Base-by-base conservation (phyloP, 2,888 invertebrate species). In the Apotomis turbidana region DNA sequence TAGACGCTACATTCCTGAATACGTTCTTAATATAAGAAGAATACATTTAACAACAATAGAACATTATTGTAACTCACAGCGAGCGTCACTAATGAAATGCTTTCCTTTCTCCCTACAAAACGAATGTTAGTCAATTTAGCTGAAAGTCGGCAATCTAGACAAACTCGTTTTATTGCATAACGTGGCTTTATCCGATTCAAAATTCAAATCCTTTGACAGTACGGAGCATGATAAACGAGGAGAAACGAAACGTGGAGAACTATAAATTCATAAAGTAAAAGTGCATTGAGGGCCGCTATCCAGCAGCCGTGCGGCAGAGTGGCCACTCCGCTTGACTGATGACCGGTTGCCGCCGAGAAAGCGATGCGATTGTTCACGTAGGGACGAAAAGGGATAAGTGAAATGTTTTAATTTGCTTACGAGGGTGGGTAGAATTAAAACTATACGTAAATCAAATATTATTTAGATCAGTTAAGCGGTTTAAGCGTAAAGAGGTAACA, bases 191-290 rank as follows among this genome's bases (percentile, higher is more conserved):
- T 68, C 63, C 68, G 49, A 68, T 68, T 64, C 68, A 38, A 71
- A 71, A 74, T 74, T 71, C 75, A 73, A 75, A 76, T 74, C 75
- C 73, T 81, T 82, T 81, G 83, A 82, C 79, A 82, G 74, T 44
- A 68, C 75, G 76, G 63, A 74, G 76, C 77, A 82, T 86, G 87
- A 88, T 84, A 87, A 87, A 90, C 83, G 78, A 75, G 76, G 80
- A 81, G 80, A 82, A 85, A 84, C 78, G 84, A 84, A 85, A 85
- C 85, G 83, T 84, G 82, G 84, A 80, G 80, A 82, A 84, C 84
- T 83, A 86, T 85, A 84, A 85, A 85, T 86, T 85, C 83, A 85
- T 83, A 83, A 83, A 79, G 81, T 79, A 86, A 89, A 87, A 90
- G 84, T 86, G 88, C 88, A 89, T 79, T 80, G 85, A 87, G 83